A percentile compares a stretch with the other conserved stretches of the same genome.
Conservation (phyloP, 92 coral and sea anemone genomes). For the Palythoa grandis region DNA sequence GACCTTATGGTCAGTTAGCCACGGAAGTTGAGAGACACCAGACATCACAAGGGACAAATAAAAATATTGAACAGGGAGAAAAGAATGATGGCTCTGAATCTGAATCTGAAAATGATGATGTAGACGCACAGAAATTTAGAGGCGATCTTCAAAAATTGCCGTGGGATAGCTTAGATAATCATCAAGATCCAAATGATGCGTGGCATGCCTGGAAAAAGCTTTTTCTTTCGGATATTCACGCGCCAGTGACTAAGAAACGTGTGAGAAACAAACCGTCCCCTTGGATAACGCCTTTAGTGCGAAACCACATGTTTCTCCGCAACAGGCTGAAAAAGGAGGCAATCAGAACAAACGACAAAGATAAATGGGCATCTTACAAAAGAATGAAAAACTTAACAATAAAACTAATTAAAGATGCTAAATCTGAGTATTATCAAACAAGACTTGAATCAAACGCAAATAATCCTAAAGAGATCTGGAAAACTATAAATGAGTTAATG, state of each 20-base stretch:
- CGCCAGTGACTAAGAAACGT: conserved; percentile 29
- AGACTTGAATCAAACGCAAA: conserved; percentile 22
- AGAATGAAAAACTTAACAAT: conserved; percentile 7
- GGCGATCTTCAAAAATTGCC: too few species aligned
- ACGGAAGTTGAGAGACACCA: conserved; percentile 36
- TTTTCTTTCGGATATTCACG: conserved; percentile 23
- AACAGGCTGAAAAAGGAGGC: conserved; percentile 25
- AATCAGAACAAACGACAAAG: conserved; percentile 8
- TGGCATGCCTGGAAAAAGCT: conserved; percentile 45
- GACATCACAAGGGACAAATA: conserved; percentile 13
- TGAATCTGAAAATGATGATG: neutral
- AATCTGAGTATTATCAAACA: conserved; percentile 21
- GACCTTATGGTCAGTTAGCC: conserved; percentile 23
- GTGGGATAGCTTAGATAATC: neutral
- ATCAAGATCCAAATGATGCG: conserved; percentile 11
- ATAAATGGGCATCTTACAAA: conserved; percentile 17
- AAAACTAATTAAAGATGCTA: conserved; percentile 14
- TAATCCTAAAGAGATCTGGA: conserved; percentile 19
- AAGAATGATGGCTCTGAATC: conserved; percentile 7
- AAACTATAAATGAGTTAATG: conserved; percentile 24
- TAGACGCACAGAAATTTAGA: too few species aligned
- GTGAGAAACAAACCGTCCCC: conserved; percentile 3
- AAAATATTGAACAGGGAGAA: conserved; percentile 14
- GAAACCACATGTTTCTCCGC: conserved; percentile 38
- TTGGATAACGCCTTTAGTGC: conserved; percentile 40